A percentile compares a stretch with the other conserved stretches of the same genome.
These are phyloP conservation scores for Amphipoea oculea DNA, from an alignment of 2,888 invertebrate genomes.

Conservation along the genomic window DNA sequence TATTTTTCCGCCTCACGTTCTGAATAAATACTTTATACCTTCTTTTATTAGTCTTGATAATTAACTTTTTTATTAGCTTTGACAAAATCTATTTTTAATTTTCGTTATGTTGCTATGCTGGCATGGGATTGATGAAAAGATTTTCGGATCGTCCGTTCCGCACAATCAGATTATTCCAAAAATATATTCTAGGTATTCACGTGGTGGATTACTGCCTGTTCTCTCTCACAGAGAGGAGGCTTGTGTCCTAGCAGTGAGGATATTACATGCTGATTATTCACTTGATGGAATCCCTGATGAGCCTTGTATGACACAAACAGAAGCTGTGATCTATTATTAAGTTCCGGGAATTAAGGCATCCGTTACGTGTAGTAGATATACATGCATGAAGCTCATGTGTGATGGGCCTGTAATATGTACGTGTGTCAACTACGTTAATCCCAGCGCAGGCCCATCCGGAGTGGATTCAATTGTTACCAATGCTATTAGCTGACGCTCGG, in stretches of 20 bases:
- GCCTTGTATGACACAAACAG: background rate
- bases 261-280: background rate
- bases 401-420: constrained; percentile 12
- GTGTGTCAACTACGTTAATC: constrained; percentile 21
- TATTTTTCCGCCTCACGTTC: constrained; percentile 48
- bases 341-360: constrained; percentile 7
- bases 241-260: background rate
- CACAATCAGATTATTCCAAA: constrained; percentile 1
- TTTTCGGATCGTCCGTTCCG: background rate
- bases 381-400: background rate
- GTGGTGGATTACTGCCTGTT: constrained; percentile 4
- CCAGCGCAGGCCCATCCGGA: background rate
- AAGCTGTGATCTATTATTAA: constrained; percentile 20
- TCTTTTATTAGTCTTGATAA: constrained; percentile 57
- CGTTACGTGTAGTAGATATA: constrained; percentile 1
- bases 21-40: constrained; percentile 60
- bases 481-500: constrained; percentile 25
- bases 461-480: constrained; percentile 36
- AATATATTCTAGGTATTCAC: background rate
- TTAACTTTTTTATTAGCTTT: constrained; percentile 59
- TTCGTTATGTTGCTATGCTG: constrained; percentile 11
- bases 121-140: constrained; percentile 13
- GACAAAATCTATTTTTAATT: constrained; percentile 60
- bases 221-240: background rate
- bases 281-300: constrained; percentile 14